These are phyloP conservation scores for Hermaeophaga mercurialis DNA, from an alignment of 2,888 invertebrate species.

Conservation along the genomic window DNA sequence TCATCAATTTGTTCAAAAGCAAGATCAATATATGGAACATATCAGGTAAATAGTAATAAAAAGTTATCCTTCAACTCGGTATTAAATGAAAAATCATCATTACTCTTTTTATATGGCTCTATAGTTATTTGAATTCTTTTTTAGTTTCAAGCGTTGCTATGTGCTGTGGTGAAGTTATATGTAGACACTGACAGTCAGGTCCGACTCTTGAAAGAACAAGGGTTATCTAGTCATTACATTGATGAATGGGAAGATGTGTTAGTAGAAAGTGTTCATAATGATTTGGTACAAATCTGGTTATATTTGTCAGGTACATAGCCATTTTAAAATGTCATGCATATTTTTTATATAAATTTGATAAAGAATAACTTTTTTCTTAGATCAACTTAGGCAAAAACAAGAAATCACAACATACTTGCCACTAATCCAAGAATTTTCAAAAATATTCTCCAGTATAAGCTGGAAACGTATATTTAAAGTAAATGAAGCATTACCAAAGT, in stretches of 20 bases:
- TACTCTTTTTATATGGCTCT: no score
- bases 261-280: slow-evolving; percentile 65
- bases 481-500: slow-evolving; percentile 49
- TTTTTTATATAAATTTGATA: background rate
- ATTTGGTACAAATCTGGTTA: slow-evolving; percentile 62
- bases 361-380: no score
- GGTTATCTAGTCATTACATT: slow-evolving; percentile 56
- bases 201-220: slow-evolving; percentile 48
- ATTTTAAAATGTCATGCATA: background rate
- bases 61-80: no score
- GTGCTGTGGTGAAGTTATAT: slow-evolving; percentile 62
- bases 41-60: slow-evolving; percentile 62
- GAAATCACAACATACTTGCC: slow-evolving; percentile 40
- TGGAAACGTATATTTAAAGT: slow-evolving; percentile 46
- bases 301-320: slow-evolving; percentile 53
- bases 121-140: no score
- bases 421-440: slow-evolving; percentile 49
- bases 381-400: slow-evolving; percentile 39
- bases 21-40: slow-evolving; percentile 54
- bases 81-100: no score
- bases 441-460: slow-evolving; percentile 43
- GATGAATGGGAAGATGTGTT: slow-evolving; percentile 82
- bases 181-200: slow-evolving; percentile 59
- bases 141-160: slow-evolving; percentile 61
- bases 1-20: slow-evolving; percentile 60